Evolutionary conservation across 2,888 invertebrate genomes (phyloP).

Genomic region (Nineta flava): DNA sequence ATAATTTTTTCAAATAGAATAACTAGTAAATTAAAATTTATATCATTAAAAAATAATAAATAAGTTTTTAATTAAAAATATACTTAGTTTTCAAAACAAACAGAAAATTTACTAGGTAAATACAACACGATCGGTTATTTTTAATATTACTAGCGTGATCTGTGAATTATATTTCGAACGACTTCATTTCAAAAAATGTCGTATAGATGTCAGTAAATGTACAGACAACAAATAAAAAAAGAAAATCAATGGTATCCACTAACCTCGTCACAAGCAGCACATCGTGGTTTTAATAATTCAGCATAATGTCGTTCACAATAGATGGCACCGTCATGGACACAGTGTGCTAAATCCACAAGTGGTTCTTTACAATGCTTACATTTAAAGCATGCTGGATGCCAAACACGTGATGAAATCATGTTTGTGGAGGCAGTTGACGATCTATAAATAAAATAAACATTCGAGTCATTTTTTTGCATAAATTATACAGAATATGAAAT

Average conservation of each 20-base stretch:
- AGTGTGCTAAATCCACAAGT: constrained; percentile 92
- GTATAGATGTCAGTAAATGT: not conserved
- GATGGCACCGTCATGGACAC: constrained; percentile 71
- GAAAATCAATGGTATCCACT: constrained; percentile 25
- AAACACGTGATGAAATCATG: constrained; percentile 29
- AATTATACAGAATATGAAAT: too few relatives aligned
- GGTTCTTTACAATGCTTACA: constrained; percentile 82
- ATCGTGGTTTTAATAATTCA: constrained; percentile 87
- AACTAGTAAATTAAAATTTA: too few relatives aligned
- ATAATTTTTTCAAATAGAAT: too few relatives aligned
- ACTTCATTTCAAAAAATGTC: too few relatives aligned
- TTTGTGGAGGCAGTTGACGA: not conserved
- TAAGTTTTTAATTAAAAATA: too few relatives aligned
- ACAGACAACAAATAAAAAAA: not conserved
- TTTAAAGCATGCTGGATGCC: constrained; percentile 89
- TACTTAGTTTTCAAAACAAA: too few relatives aligned
- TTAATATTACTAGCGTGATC: too few relatives aligned
- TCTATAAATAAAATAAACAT: constrained; percentile 1
- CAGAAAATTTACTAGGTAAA: too few relatives aligned
- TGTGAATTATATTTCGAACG: too few relatives aligned
- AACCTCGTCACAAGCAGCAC: constrained; percentile 97
- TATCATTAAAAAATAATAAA: too few relatives aligned
- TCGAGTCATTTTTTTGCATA: not conserved
- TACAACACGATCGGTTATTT: too few relatives aligned
- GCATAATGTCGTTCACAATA: constrained; percentile 95